phyloP scores from a whole-genome alignment of 2,113 vertebrate genomes.

The Connochaetes taurinus region DNA sequence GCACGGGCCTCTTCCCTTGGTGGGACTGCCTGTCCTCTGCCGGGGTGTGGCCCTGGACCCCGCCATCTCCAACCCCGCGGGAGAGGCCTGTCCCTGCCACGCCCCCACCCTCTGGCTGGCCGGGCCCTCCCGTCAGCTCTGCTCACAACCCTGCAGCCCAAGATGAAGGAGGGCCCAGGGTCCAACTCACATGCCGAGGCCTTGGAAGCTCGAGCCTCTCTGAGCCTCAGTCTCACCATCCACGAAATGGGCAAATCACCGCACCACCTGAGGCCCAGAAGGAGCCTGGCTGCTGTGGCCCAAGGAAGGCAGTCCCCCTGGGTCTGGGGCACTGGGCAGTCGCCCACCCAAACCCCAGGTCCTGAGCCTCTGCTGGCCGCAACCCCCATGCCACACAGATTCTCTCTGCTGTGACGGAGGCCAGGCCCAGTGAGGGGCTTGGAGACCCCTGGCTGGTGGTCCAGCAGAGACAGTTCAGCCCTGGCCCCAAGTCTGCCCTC shows the following conservation, averaged over 20 bases:
- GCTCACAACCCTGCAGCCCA: background rate
- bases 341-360: background rate
- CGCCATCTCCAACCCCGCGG: accelerated
- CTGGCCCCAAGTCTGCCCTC: background rate
- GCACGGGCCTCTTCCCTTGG: background rate
- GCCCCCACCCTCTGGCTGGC: background rate
- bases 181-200: background rate
- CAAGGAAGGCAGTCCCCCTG: background rate
- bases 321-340: background rate
- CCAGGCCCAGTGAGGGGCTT: background rate
- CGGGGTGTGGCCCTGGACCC: background rate
- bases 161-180: background rate
- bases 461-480: background rate
- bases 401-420: background rate
- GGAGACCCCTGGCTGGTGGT: background rate
- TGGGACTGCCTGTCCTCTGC: background rate
- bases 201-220: background rate
- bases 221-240: background rate
- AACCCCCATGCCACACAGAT: background rate
- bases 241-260: background rate
- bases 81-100: background rate
- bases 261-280: accelerated
- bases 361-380: background rate
- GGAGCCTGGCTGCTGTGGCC: background rate
- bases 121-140: background rate